Base-by-base conservation (phyloP, 2,113 vertebrate species). In the Labrus mixtus region DNA sequence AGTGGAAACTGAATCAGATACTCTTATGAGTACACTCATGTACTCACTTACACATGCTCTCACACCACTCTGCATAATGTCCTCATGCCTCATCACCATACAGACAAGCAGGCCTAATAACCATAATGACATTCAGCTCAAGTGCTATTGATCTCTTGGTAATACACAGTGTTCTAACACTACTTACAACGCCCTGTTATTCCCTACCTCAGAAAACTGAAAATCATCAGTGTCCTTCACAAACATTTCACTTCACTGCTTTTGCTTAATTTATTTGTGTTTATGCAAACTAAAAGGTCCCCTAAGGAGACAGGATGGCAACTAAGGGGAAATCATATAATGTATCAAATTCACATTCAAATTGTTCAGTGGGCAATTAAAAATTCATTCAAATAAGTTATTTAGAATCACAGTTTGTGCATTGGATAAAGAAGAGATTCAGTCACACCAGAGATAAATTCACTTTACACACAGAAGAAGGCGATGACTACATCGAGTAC, bases 111-210 rank as follows among this genome's bases (percentile, higher is more conserved):
- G 79, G 50, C 73, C 78, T 89, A 80, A 89, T 90, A 87, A 87
- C 81, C 81, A 85, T 87, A 90, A 92, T 89, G 86, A 83, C 84
- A 89, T 91, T 90, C 79, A 85, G 75, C 83, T 89, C 83, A 82
- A 90, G 89, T 90, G 84, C 84, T 89, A 90, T 90, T 90, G 91
- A 90, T 91, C 84, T 80, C 76, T 73, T 43, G 73, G 63, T 81
- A 90, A 90, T 79, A 84, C 73, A 79, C 79, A 55, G 74, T 46
- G 46, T 69, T 36, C 68, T 66, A 77, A 63, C 72, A 68, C 56
- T 51, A 8, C 48, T 51, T 51, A 51, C 48, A 51, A 51, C 17
- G 19, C 48, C 48, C 48, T 46, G 39, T 79, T 83, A 65, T 73
- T 68, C 45, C 15, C 29, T 10, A 53, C 65, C 62, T 68, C 79